These are phyloP conservation scores for Papilio elwesi DNA, from an alignment of 2,888 invertebrate genomes.

Conservation along the genomic window DNA sequence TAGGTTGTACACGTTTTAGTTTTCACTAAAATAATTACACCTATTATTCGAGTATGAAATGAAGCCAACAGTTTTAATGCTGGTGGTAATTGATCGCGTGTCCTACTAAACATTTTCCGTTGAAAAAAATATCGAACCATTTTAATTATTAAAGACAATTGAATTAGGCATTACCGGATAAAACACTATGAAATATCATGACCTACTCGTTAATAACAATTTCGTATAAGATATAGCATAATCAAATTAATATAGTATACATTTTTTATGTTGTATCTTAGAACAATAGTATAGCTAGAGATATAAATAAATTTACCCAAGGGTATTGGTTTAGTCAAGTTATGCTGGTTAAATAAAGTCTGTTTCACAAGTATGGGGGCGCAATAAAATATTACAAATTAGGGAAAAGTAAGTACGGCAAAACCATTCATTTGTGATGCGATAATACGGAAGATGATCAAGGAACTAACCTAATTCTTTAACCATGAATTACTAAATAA, in stretches of 20 bases:
- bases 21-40: slow-evolving; percentile 2
- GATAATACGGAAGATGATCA: not conserved
- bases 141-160: not conserved
- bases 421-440: no score
- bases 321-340: no score
- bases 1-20: slow-evolving; percentile 20
- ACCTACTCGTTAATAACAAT: no score
- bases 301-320: no score
- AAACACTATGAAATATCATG: not conserved
- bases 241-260: no score
- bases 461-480: not conserved
- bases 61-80: not conserved
- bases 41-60: slow-evolving; percentile 7
- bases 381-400: no score
- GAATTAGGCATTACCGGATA: not conserved
- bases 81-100: slow-evolving; percentile 12
- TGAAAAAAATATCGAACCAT: not conserved
- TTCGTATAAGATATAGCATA: no score
- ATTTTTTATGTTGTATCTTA: no score
- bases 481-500: not conserved
- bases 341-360: no score
- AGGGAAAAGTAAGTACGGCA: no score
- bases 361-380: no score
- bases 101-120: not conserved
- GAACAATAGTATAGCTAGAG: no score